Evolutionary conservation across 2,888 invertebrate species (phyloP).

Genomic region (Drosophila leonis): DNA sequence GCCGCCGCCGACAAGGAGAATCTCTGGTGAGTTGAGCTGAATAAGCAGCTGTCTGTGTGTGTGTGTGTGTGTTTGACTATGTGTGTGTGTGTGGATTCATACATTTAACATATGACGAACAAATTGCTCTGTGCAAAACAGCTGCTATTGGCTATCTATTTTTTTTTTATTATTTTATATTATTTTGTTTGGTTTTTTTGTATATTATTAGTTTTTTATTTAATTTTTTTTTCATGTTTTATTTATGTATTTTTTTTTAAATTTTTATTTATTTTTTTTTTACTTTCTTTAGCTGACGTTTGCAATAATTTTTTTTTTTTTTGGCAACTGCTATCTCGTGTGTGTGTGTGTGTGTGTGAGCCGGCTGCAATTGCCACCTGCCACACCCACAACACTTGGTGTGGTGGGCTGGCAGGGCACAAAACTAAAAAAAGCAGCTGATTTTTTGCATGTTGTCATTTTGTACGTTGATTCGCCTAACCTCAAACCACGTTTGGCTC

Average conservation of each 20-base stretch:
- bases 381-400: conserved; percentile 16
- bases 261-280: conserved; percentile 15
- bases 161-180: conserved; percentile 24
- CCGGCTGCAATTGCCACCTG: conserved; percentile 37
- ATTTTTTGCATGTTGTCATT: conserved; percentile 63
- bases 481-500: conserved; percentile 61
- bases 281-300: conserved; percentile 72
- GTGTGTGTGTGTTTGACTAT: not conserved
- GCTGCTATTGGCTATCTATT: conserved; percentile 36
- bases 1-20: conserved; percentile 83
- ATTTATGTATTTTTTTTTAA: no score
- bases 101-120: conserved; percentile 4
- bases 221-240: no score
- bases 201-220: no score
- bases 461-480: conserved; percentile 41
- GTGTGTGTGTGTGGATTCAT: not conserved
- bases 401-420: not conserved
- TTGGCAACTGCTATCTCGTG: conserved; percentile 18
- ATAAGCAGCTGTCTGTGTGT: not conserved
- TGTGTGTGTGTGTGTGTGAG: conserved; percentile 16
- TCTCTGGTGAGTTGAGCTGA: conserved; percentile 77
- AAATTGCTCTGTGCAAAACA: conserved; percentile 17
- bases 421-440: conserved; percentile 53
- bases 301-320: conserved; percentile 45
- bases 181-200: no score